Base-by-base conservation (phyloP, 2,113 vertebrate genomes). In the Anas platyrhynchos region DNA sequence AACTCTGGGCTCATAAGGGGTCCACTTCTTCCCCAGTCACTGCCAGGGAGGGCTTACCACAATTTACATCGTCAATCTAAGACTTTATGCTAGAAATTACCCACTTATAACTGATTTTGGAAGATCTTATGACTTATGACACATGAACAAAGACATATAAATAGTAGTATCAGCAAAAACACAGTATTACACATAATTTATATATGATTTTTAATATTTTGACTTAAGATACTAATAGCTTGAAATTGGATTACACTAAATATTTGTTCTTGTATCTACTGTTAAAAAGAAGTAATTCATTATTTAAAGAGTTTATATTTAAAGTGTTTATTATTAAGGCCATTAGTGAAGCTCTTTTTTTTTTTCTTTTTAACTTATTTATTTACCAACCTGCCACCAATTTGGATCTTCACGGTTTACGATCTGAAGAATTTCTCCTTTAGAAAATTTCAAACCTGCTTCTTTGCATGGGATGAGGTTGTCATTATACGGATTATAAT, bases 381-480 rank as follows among this genome's bases (percentile, higher is more conserved):
- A 29, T 93, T 87, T 75, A 96, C 98, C 94, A 95, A 99, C 99
- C 98, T 99, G 99, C 99, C 99, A 99, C 99, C 99, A 99, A 94
- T 99, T 99, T 71, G 99, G 97, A 97, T 99, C 99, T 97, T 99
- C 99, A 82, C 98, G 98, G 97, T 99, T 99, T 74, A 99, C 99
- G 72, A 99, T 99, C 94, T 99, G 99, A 95, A 99, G 98, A 97
- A 99, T 98, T 96, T 99, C 99, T 96, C 99, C 99, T 97, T 98
- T 99, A 86, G 98, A 98, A 97, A 99, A 99, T 83, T 98, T 98
- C 95, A 99, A 97, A 46, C 99, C 99, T 38, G 99, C 99, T 96
- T 99, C 99, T 98, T 99, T 99, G 97, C 99, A 99, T 71, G 99
- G 99, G 95, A 99, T 99, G 97, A 99, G 96, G 96, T 98, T 99